Evolutionary conservation across 2,113 vertebrate species (phyloP), one percentile per base, ranked within the genome.

Genomic region (Sardina pilchardus): DNA sequence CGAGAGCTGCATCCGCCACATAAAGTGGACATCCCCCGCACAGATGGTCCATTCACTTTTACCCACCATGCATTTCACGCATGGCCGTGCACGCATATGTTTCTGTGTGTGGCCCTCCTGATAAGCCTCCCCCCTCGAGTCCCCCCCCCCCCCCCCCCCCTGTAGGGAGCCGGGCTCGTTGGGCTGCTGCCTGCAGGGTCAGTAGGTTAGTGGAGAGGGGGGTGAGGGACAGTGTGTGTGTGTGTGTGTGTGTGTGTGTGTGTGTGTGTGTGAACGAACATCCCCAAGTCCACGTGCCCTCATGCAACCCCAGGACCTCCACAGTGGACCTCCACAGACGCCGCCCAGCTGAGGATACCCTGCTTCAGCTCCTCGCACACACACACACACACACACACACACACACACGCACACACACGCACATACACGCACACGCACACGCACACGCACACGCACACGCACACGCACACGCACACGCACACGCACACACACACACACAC

Each of bases 161-260:
- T 81, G 17, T 71, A 81, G 24, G 2, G 34, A 43, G 21, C 81
- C 5, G 17, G 12, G 67, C 21, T 84, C 39, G 44, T 83, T 89
- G 85, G 81, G 67, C 75, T 50, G 19, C 30, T 85, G 83, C 83
- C 82, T 81, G 42, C 30, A 83, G 81, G 85, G 44, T 89, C 84
- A 81, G 83, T 71, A 47, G 75, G 82, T 85, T 83, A 83, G 56
- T 56, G 82, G 81, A n/a, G n/a, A n/a, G n/a, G n/a, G n/a, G n/a
- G n/a, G n/a, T n/a, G n/a, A n/a, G n/a, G n/a, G n/a, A n/a, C n/a
- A n/a, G n/a, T n/a, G n/a, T n/a, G n/a, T n/a, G n/a, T n/a, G n/a
- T n/a, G n/a, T n/a, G n/a, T n/a, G n/a, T n/a, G n/a, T n/a, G n/a
- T n/a, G n/a, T n/a, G n/a, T n/a, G n/a, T n/a, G n/a, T n/a, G n/a